phyloP scores from a whole-genome alignment of 1,140 invertebrate genomes.

The Lepidostoma basale region DNA sequence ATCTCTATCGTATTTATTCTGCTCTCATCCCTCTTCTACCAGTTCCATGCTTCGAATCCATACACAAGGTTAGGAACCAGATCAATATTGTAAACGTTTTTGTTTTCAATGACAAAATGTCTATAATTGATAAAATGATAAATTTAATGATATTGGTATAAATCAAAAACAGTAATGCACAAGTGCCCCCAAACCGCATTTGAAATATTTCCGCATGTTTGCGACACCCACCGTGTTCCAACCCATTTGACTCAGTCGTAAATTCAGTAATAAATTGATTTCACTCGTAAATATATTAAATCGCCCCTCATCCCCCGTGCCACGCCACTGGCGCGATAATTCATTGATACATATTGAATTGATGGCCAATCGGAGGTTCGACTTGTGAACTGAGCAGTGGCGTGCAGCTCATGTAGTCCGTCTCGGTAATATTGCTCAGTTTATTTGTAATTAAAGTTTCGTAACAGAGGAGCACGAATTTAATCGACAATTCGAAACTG shows the following conservation, averaged over 20 bases:
- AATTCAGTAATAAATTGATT: conserved; percentile 42
- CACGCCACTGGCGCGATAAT: conserved; percentile 31
- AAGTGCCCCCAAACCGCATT: not conserved
- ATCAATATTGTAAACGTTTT: no score
- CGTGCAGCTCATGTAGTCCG: not conserved
- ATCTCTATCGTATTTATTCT: no score
- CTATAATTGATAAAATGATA: not conserved
- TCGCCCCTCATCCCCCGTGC: conserved; percentile 5
- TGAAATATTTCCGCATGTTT: not conserved
- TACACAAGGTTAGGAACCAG: no score
- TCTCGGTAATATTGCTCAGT: no score
- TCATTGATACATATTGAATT: conserved; percentile 42
- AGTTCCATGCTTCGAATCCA: no score
- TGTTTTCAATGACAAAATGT: not conserved
- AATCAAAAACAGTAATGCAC: not conserved
- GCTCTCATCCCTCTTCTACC: no score
- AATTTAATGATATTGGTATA: not conserved
- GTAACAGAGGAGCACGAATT: no score
- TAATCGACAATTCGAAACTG: no score
- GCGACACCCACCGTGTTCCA: conserved; percentile 17
- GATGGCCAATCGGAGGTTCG: conserved; percentile 35
- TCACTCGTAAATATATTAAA: conserved; percentile 38
- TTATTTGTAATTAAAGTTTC: no score
- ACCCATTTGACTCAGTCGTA: conserved; percentile 36
- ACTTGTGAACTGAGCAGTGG: not conserved